phyloP scores from a whole-genome alignment of 2,797 vertebrate genomes.

The Cirrhinus mrigala region DNA sequence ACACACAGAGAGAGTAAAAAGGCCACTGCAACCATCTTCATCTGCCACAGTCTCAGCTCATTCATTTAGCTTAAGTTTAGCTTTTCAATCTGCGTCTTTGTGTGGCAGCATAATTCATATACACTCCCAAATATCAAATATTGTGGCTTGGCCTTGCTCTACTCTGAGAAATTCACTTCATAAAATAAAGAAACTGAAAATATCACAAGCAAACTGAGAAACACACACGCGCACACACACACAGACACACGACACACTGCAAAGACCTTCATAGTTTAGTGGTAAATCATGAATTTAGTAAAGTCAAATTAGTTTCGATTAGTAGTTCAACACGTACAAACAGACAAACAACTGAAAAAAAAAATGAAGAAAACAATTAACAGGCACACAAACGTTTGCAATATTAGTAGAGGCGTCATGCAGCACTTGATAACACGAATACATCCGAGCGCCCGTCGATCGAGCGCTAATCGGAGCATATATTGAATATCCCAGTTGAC shows the following conservation, averaged over 20 bases:
- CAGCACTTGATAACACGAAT: slow-evolving; percentile 11
- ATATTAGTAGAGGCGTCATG: slow-evolving; percentile 46
- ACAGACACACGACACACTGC: slow-evolving; percentile 36
- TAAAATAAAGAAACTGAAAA: slow-evolving; percentile 30
- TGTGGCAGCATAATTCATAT: slow-evolving; percentile 44
- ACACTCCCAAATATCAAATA: slow-evolving; percentile 22
- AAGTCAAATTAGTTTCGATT: slow-evolving; percentile 39
- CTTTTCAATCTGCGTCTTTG: slow-evolving; percentile 1
- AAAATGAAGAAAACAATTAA: slow-evolving; percentile 20
- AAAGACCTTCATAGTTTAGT: background rate
- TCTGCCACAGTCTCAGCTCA: slow-evolving; percentile 56
- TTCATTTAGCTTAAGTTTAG: slow-evolving; percentile 7
- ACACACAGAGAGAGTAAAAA: slow-evolving; percentile 99
- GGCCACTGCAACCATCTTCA: slow-evolving; percentile 89
- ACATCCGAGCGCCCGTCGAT: background rate
- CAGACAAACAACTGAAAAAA: slow-evolving; percentile 8
- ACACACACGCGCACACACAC: slow-evolving; percentile 7
- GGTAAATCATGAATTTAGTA: background rate
- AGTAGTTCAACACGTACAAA: slow-evolving; percentile 30
- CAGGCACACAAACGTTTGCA: slow-evolving; percentile 36
- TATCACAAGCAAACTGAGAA: slow-evolving; percentile 46
- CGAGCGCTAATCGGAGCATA: background rate
- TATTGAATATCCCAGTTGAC: background rate
- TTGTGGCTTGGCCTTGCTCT: slow-evolving; percentile 50
- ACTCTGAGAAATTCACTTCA: slow-evolving; percentile 44